Evolutionary conservation across 2,888 invertebrate genomes (phyloP), one percentile per base, ranked within the genome.

Genomic region (Hermodice carunculata): DNA sequence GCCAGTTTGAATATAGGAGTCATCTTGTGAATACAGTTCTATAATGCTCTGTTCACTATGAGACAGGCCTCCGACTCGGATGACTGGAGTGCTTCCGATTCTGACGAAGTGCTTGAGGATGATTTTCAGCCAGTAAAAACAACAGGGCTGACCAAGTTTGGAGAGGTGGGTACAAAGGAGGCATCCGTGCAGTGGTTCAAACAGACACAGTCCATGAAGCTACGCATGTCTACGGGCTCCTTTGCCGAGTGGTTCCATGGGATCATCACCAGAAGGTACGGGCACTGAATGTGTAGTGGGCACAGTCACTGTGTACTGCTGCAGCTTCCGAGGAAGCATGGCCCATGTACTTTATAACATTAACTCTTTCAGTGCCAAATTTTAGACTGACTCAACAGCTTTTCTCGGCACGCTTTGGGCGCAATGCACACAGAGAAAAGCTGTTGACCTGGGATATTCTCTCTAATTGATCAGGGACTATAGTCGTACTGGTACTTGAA

Each of bases 171-270:
- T 4, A 74, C 75, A 51, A 77, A 75, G 53, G 49, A 69, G 46
- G 81, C 82, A 0, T 75, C 83, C 0, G 67, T 77, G 1, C 66
- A 70, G 19, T 85, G 84, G 84, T 85, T 85, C 73, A 77, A 77
- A 62, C 76, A 78, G 51, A 83, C 83, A 11, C 84, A 85, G 67
- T 74, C 76, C 0, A 54, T 70, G 14, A 77, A 78, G 64, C 54
- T 71, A 22, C 56, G 59, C 8, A 32, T 64, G 11, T 60, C 49
- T 0, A 68, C 69, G 4, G 72, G 75, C 22, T 74, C 72, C 53
- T 83, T 79, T 49, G 78, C 77, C 2, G 78, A 79, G 19, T 85
- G 84, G 85, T 84, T 85, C 61, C 85, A 85, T 73, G 85, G 85
- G 3, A 81, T 84, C 44, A 85, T 85, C 24, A 77, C 80, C 5